Base-by-base conservation (phyloP, 2,888 invertebrate species). In the Agrochola litura region DNA sequence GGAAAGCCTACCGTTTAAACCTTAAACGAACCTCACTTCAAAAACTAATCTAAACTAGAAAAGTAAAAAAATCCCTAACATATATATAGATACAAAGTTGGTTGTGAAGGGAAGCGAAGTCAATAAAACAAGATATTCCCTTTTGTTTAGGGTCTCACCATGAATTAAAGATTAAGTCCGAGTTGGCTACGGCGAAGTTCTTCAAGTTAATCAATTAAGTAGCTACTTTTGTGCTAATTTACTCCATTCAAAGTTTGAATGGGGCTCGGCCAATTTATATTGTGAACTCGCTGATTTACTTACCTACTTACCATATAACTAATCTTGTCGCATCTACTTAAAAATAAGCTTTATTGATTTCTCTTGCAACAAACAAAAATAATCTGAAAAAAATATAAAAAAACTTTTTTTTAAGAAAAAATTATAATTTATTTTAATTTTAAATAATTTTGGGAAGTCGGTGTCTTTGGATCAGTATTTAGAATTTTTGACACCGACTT, bases 161-260 rank as follows among this genome's bases (percentile, higher is more conserved):
- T 86, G 81, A 81, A 71, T 83, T 73, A 81, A 73, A 71, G 67
- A 73, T 86, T 49, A 77, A 77, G 70, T 60, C 52, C 25, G 19
- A 85, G 49, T 73, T 54, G 25, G 30, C 25, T 37, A 58, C 75
- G 25, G n/a, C 25, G 22, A 84, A 84, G 52, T 86, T 86, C 68
- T 61, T 25, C 46, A 78, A 85, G 81, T 81, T 76, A 69, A 76
- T 76, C 68, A 85, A 85, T 81, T 84, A 85, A 78, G 52, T 63
- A 76, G 43, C 25, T 67, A 66, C 73, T 83, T 81, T 64, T 46
- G 46, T 22, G n/a, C 43, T 76, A 69, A 73, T 84, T 81, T 22
- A 41, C 19, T 10, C 54, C 46, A 65, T 76, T 73, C 63, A 69
- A 74, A 72, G 71, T 71, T 71, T 65, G 30, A 69, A 61, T 61